These are phyloP conservation scores for Lampris incognitus DNA, from an alignment of 2,113 vertebrate species.

Conservation along the genomic window DNA sequence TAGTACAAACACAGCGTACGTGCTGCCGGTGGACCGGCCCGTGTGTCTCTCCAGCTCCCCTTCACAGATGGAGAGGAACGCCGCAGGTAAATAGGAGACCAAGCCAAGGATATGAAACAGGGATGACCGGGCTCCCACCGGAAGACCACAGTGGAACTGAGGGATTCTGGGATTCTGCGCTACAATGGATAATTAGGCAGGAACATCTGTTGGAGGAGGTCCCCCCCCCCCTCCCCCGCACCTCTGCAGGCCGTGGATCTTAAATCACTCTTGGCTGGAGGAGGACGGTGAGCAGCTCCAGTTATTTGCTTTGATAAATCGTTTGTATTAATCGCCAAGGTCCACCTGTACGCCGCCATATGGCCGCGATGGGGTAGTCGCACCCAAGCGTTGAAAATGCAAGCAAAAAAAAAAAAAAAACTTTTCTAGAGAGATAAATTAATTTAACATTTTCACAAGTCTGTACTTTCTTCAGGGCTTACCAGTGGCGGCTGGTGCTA, in stretches of 20 bases:
- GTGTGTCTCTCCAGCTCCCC: constrained; percentile 53
- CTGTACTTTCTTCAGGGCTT: no score
- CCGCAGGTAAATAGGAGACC: constrained; percentile 70
- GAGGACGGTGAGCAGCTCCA: constrained; percentile 36
- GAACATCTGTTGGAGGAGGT: constrained; percentile 81
- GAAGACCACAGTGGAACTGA: constrained; percentile 69
- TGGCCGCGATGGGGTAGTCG: constrained; percentile 16
- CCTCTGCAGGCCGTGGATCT: constrained; percentile 65
- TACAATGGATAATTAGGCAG: constrained; percentile 83
- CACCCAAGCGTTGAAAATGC: background rate
- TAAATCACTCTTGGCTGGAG: constrained; percentile 69
- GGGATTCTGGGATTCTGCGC: constrained; percentile 69
- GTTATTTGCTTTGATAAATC: constrained; percentile 70
- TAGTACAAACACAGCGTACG: background rate
- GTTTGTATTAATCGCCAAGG: constrained; percentile 64
- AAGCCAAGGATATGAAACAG: constrained; percentile 69
- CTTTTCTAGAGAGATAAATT: background rate
- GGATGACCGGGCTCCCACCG: constrained; percentile 77
- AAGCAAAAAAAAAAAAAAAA: constrained; percentile 5
- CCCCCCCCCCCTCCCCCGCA: constrained; percentile 16
- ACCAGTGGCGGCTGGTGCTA: no score
- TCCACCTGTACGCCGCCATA: constrained; percentile 51
- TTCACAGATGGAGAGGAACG: constrained; percentile 76
- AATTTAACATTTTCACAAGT: no score
- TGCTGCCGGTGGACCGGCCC: constrained; percentile 50